Evolutionary conservation across 1,140 invertebrate species (phyloP), one percentile per base, ranked within the genome.

Genomic region (Temnothorax curvispinosus): DNA sequence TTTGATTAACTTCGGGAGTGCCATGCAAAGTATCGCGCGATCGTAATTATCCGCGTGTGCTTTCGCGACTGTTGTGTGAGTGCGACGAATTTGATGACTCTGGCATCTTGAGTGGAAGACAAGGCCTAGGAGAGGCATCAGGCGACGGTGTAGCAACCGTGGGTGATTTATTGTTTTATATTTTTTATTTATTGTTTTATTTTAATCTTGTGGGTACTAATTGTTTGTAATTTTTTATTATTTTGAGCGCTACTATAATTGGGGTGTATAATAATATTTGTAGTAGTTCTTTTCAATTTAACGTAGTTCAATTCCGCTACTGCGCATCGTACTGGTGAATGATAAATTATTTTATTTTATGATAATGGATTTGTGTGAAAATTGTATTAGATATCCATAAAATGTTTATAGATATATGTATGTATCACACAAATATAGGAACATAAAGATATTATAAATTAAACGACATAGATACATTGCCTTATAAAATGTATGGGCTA

Each of bases 1-100:
- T 69, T 50, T 69, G 41, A 69, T 69, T 69, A 69, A 69, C 65
- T 69, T 69, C 13, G 41, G 7, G 32, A 62, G n/a, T 44, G 8
- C 4, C 38, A n/a, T 67, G 11, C 41, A 47, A 47, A 47, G 65
- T 47, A 69, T 69, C 41, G 41, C 41, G 41, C 41, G 21, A 69
- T 27, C n/a, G n/a, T 69, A 69, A 69, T 69, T 69, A 69, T 69
- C 5, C 11, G n/a, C 65, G 21, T 47, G 41, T 8, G 13, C 50
- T 69, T 47, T 27, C 41, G 41, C 11, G 21, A 47, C 9, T 47
- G 65, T 69, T 69, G 41, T 32, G 41, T 67, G 38, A 69, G 65
- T 69, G 41, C 65, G 38, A 67, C 35, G 44, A 69, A 69, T 69
- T 44, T 69, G 41, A 69, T 47, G 65, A 47, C 41, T 15, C 38